A percentile compares a stretch with the other conserved stretches of the same genome.
Evolutionary conservation across 2,888 invertebrate species (phyloP).

Genomic region (Chamaedrilus cognettii): DNA sequence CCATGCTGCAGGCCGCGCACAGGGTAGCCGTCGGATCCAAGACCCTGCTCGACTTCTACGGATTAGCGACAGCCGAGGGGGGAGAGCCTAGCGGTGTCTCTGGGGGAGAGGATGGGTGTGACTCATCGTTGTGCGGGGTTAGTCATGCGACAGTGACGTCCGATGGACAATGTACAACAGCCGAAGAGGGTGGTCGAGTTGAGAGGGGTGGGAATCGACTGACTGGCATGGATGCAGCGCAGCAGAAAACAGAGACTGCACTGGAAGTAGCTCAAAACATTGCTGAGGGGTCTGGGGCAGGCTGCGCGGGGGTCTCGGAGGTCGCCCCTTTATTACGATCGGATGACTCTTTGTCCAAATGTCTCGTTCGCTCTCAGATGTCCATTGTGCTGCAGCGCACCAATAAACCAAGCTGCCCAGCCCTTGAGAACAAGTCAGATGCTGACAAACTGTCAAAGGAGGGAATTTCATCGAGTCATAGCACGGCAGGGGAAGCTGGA

Average conservation of each 20-base stretch:
- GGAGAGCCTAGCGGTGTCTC: not conserved
- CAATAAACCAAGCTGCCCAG: no score
- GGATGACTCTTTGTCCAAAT: not conserved
- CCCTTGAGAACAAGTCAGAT: no score
- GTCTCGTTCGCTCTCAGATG: not conserved
- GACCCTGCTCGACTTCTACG: slow-evolving; percentile 82
- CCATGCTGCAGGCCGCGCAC: slow-evolving; percentile 94
- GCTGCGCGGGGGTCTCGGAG: not conserved
- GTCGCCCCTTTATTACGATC: no score
- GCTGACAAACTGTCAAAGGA: no score
- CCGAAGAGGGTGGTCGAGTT: not conserved
- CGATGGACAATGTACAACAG: no score
- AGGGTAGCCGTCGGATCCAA: slow-evolving; percentile 96
- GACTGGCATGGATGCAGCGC: not conserved
- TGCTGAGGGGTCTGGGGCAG: not conserved
- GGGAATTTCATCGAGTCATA: no score
- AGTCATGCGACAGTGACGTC: no score
- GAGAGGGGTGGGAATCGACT: not conserved
- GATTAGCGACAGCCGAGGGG: not conserved
- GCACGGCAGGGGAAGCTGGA: no score
- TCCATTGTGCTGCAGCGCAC: slow-evolving; percentile 4
- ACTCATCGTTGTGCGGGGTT: no score
- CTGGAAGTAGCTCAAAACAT: no score
- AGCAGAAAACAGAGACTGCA: not conserved
- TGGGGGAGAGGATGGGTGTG: not conserved